A percentile compares a stretch with the other conserved stretches of the same genome.
These are phyloP conservation scores for Lasiurus cinereus DNA, from an alignment of 2,113 vertebrate species.

Conservation along the genomic window DNA sequence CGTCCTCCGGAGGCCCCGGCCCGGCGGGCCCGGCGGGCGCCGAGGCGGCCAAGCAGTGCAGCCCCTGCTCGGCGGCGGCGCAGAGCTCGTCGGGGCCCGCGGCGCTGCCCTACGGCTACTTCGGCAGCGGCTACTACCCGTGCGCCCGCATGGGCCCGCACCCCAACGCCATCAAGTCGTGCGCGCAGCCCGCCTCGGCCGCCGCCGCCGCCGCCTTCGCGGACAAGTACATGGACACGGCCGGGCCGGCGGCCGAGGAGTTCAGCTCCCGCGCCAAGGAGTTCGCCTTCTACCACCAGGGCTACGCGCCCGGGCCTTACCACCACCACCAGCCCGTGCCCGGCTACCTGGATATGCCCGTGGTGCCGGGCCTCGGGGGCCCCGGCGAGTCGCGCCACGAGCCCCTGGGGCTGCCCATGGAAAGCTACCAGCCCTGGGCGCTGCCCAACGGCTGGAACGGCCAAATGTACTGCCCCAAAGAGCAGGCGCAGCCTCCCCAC, in stretches of 20 bases:
- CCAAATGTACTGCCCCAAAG: slow-evolving; percentile 98
- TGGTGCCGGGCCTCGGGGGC: slow-evolving; percentile 94
- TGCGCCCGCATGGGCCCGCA: slow-evolving; percentile 95
- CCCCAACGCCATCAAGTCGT: slow-evolving; percentile 94
- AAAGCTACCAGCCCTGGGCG: slow-evolving; percentile 98
- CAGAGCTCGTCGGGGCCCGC: slow-evolving; percentile 93
- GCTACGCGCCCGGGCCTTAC: slow-evolving; percentile 95
- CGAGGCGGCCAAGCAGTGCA: slow-evolving; percentile 98
- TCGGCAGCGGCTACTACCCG: slow-evolving; percentile 97
- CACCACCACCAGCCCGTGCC: slow-evolving; percentile 93
- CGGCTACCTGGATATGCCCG: slow-evolving; percentile 97
- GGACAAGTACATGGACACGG: slow-evolving; percentile 93
- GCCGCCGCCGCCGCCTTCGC: slow-evolving; percentile 96
- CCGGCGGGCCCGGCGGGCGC: slow-evolving; percentile 92
- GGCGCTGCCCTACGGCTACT: slow-evolving; percentile 98
- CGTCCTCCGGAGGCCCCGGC: slow-evolving; percentile 83
- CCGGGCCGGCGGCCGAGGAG: slow-evolving; percentile 93
- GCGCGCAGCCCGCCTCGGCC: slow-evolving; percentile 93
- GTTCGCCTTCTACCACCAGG: slow-evolving; percentile 98
- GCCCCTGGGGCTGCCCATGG: slow-evolving; percentile 93
- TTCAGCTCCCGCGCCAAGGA: slow-evolving; percentile 97
- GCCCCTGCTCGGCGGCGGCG: slow-evolving; percentile 95
- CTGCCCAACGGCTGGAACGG: slow-evolving; percentile 98
- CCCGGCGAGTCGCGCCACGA: slow-evolving; percentile 96
- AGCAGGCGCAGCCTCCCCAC: slow-evolving; percentile 95